Evolutionary conservation across 2,113 vertebrate species (phyloP).

Genomic region (Bungarus multicinctus): DNA sequence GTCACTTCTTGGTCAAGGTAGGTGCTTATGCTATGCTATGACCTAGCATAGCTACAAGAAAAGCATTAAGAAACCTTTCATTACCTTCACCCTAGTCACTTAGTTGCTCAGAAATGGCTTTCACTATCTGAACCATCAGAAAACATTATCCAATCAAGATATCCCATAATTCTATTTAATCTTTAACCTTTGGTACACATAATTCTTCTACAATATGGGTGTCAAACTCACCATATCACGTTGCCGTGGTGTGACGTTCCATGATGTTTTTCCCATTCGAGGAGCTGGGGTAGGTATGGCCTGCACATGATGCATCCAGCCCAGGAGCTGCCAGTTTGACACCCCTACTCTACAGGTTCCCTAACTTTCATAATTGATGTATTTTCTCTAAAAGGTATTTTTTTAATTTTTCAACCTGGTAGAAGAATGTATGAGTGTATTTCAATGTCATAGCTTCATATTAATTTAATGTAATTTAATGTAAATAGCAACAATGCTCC

Average conservation of each 20-base stretch:
- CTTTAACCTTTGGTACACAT: not conserved
- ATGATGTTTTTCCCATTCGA: no score
- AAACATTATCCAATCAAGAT: not conserved
- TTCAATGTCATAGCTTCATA: not conserved
- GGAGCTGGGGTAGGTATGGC: no score
- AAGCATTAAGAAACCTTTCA: not conserved
- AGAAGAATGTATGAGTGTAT: not conserved
- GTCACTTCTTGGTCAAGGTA: not conserved
- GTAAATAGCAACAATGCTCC: not conserved
- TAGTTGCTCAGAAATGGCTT: not conserved
- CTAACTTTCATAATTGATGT: not conserved
- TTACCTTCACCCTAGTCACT: not conserved
- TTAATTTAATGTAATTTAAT: not conserved
- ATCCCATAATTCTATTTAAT: not conserved
- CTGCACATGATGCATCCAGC: no score
- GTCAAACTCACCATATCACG: no score
- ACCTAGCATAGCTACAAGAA: not conserved
- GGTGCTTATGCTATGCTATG: not conserved
- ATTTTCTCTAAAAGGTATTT: not conserved
- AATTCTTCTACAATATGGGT: not conserved
- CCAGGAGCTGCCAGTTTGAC: no score
- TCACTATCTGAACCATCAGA: not conserved
- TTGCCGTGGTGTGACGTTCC: no score
- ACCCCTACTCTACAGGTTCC: not conserved
- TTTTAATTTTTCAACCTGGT: not conserved